These are phyloP conservation scores for Alligator sinensis DNA, from an alignment of 2,113 vertebrate species.

Conservation along the genomic window DNA sequence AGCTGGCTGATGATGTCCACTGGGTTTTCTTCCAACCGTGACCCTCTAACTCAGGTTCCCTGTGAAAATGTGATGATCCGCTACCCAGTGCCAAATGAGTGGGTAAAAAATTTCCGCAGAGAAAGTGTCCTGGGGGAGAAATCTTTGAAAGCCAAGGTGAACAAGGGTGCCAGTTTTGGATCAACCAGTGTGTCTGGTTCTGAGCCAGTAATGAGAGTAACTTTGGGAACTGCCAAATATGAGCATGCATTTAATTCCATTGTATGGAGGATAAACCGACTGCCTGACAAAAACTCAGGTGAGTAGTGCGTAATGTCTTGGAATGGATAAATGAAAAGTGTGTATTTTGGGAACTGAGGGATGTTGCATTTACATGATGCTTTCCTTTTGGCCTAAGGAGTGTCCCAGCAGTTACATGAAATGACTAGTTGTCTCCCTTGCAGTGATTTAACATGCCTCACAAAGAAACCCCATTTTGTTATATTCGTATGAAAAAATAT, in stretches of 20 bases:
- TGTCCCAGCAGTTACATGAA: neutral
- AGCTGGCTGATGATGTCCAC: conserved; percentile 91
- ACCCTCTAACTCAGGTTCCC: conserved; percentile 86
- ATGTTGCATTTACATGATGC: neutral
- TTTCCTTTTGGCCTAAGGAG: neutral
- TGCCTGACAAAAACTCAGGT: conserved; percentile 95
- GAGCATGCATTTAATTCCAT: conserved; percentile 91
- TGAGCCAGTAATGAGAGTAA: conserved; percentile 93
- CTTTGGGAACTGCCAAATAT: conserved; percentile 90
- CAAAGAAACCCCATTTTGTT: neutral
- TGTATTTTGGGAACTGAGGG: neutral
- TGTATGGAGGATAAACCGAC: conserved; percentile 89
- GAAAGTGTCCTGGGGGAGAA: conserved; percentile 89
- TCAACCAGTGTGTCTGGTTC: conserved; percentile 84
- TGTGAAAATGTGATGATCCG: conserved; percentile 91
- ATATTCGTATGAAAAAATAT: conserved; percentile 1
- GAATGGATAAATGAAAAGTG: neutral
- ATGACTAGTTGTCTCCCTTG: neutral
- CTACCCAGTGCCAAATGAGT: conserved; percentile 87
- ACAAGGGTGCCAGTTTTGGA: conserved; percentile 90
- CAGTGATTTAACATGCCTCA: neutral
- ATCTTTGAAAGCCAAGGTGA: conserved; percentile 91
- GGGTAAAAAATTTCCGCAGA: conserved; percentile 92
- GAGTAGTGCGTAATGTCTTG: conserved; percentile 38
- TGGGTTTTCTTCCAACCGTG: conserved; percentile 87